phyloP scores from a whole-genome alignment of 2,888 invertebrate species.

The Pheosia tremula region DNA sequence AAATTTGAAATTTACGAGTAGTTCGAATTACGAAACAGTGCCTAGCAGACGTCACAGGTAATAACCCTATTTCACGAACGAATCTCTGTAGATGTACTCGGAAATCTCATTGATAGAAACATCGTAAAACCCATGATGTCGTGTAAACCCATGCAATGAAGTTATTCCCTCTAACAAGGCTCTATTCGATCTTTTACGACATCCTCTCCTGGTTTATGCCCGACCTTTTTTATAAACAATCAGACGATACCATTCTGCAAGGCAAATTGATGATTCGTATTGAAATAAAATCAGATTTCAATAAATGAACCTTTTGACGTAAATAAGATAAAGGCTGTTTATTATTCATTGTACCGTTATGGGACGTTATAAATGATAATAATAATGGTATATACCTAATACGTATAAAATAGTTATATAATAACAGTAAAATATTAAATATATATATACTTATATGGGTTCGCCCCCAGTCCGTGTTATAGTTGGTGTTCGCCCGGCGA shows the following conservation, averaged over 20 bases:
- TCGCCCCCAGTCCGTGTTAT: too few species aligned
- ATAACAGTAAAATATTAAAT: too few species aligned
- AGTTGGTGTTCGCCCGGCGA: too few species aligned
- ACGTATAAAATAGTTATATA: too few species aligned
- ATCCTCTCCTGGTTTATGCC: constrained; percentile 52
- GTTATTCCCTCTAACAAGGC: constrained; percentile 71
- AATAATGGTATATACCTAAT: too few species aligned
- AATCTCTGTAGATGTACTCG: background rate
- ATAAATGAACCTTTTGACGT: constrained; percentile 1
- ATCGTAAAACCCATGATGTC: constrained; percentile 67
- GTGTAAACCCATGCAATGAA: constrained; percentile 71
- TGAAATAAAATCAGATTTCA: constrained; percentile 4
- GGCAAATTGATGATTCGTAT: constrained; percentile 17
- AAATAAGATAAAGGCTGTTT: background rate
- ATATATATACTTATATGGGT: too few species aligned
- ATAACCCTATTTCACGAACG: constrained; percentile 5
- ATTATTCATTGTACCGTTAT: too few species aligned
- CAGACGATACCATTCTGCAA: constrained; percentile 15
- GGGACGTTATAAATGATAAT: too few species aligned
- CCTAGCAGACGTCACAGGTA: background rate
- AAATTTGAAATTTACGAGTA: too few species aligned
- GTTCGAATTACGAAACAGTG: background rate
- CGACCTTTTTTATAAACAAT: constrained; percentile 42
- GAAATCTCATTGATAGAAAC: constrained; percentile 46
- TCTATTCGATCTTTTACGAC: constrained; percentile 71